A percentile compares a stretch with the other conserved stretches of the same genome.
phyloP scores from a whole-genome alignment of 53 echinoderm and acorn worm genomes.

The Actinopyga echinites region DNA sequence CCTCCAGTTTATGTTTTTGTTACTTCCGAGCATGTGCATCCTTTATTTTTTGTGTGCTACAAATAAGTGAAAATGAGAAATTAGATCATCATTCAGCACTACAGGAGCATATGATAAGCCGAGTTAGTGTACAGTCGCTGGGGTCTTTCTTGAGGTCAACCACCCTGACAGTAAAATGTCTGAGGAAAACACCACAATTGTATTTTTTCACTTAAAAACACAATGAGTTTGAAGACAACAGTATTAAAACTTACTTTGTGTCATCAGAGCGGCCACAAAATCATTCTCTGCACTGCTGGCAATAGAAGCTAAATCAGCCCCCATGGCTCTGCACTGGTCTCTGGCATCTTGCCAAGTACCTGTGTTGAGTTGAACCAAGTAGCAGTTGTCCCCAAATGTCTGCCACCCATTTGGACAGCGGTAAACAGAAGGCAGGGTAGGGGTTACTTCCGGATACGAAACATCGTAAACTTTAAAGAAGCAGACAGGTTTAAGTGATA shows the following conservation, averaged over 20 bases:
- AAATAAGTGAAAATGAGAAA: too few relatives aligned
- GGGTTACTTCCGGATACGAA: not conserved
- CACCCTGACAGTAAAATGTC: too few relatives aligned
- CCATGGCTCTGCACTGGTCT: constrained; percentile 51
- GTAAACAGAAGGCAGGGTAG: constrained; percentile 67
- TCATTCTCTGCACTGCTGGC: constrained; percentile 67
- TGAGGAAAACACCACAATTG: too few relatives aligned
- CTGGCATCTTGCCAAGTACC: constrained; percentile 52
- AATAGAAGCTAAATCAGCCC: constrained; percentile 68
- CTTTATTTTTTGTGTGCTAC: too few relatives aligned
- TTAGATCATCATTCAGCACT: too few relatives aligned
- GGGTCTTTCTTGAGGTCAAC: too few relatives aligned
- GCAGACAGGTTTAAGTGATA: not conserved
- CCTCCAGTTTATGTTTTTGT: too few relatives aligned
- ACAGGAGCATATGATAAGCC: too few relatives aligned
- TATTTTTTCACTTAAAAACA: too few relatives aligned
- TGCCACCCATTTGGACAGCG: constrained; percentile 67
- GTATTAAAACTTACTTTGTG: constrained; percentile 48
- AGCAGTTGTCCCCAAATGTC: constrained; percentile 57
- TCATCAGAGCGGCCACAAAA: constrained; percentile 44
- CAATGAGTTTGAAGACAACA: not conserved
- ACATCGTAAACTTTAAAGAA: not conserved
- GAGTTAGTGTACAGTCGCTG: too few relatives aligned
- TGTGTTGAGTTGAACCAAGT: constrained; percentile 35
- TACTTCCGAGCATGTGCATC: too few relatives aligned